Conservation (phyloP, 2,113 vertebrate genomes). For the Xenopus tropicalis region UCB_Xtro_10.0 CM004448.2:47972001-47972500, state of each 20-base stretch:
- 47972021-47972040: too few species aligned
- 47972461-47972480: too few species aligned
- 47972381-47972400: too few species aligned
- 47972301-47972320: neutral
- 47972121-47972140: conserved; percentile 29
- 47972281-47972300: conserved; percentile 3
- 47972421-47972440: too few species aligned
- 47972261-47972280: conserved; percentile 5
- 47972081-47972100: conserved; percentile 3
- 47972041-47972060: too few species aligned
- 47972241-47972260: conserved; percentile 5
- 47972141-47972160: conserved; percentile 4
- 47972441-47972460: too few species aligned
- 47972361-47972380: too few species aligned
- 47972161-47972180: conserved; percentile 24
- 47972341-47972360: too few species aligned
- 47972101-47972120: conserved; percentile 21
- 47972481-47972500: too few species aligned
- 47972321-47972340: too few species aligned
- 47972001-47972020: too few species aligned
- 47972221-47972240: conserved; percentile 31
- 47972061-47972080: neutral
- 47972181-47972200: conserved; percentile 8
- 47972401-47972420: too few species aligned
- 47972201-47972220: conserved; percentile 18